Evolutionary conservation across 2,888 invertebrate species (phyloP), one percentile per base, ranked within the genome.

Genomic region (Hemaris fuciformis): DNA sequence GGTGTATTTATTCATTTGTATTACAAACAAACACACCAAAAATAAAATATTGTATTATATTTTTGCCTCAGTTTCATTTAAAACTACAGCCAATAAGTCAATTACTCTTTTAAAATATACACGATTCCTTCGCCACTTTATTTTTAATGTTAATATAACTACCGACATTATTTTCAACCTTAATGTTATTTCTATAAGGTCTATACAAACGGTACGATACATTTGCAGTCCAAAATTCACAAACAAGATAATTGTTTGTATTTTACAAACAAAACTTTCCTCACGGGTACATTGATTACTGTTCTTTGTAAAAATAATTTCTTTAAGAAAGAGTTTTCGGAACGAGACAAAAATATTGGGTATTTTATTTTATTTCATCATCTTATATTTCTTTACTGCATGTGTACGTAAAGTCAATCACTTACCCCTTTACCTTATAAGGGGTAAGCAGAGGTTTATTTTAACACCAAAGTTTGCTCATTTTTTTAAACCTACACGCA

Each of bases 201-300:
- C 64, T 20, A 45, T 23, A 7, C 10, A 62, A 64, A 66, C 63
- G 45, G 18, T 53, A 46, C 34, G 18, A 5, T 22, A 2, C 2
- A 58, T 56, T 46, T 41, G 61, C 23, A 64, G 59, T 20, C 1
- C 1, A 25, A 13, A 25, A 15, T 60, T 23, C 73, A 81, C 73
- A 78, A 84, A 84, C 80, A 79, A 84, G 85, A 84, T 89, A 89
- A 89, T 88, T 82, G 83, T 85, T 83, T 77, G 81, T 76, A 85
- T 87, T 83, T 80, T 61, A 38, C 45, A 68, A 78, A 61, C 78
- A 74, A 73, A 80, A 80, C 78, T 84, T 81, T 84, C 80, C 80
- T 81, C 71, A 74, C 80, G 82, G 83, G 77, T 76, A 71, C 72
- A 78, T 82, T 62, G 69, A 79, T 73, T 74, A 70, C 66, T 74